Evolutionary conservation across 1,140 invertebrate genomes (phyloP), one percentile per base, ranked within the genome.

Genomic region (Pissodes strobi): DNA sequence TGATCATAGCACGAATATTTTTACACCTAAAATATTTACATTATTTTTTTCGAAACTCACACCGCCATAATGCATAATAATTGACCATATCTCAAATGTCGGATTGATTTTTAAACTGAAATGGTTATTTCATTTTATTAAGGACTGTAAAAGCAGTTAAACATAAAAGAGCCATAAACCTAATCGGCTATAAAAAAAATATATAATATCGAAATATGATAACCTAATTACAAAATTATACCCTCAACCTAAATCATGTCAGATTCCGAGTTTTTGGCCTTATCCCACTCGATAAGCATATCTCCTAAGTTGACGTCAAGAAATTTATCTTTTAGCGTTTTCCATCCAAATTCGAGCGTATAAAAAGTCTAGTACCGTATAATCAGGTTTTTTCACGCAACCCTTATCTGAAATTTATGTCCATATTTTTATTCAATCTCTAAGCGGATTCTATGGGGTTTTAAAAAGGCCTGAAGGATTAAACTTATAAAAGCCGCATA

Each of bases 401-500:
- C 43, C 43, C 43, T 46, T 46, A 46, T 46, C 43, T 17, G 5
- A 17, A 46, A 46, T 46, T 46, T 46, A 46, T 22, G 43, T 46
- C 18, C 43, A 46, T 46, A 46, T 46, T 46, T 46, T 46, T 46
- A 46, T 46, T 46, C 18, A 46, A 46, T 46, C 43, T 46, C 18
- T 46, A 46, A 46, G n/a, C 43, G 15, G 13, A 19, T 46, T 46
- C 15, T 46, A 22, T 6, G 3, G 18, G 43, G 18, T 19, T 19
- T 46, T 46, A 46, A 46, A 46, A 22, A 46, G 43, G 15, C 43
- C 18, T 22, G 43, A 46, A 46, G 18, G 43, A 46, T 46, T 46
- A 46, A 46, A 46, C n/a, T 46, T 46, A 22, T n/a, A n/a, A 8
- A 46, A 19, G 30, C 9, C 30, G 2, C 30, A 37, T 37, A 37